Conservation (phyloP, 2,797 vertebrate genomes). For the Pyrocephalus nanus region DNA sequence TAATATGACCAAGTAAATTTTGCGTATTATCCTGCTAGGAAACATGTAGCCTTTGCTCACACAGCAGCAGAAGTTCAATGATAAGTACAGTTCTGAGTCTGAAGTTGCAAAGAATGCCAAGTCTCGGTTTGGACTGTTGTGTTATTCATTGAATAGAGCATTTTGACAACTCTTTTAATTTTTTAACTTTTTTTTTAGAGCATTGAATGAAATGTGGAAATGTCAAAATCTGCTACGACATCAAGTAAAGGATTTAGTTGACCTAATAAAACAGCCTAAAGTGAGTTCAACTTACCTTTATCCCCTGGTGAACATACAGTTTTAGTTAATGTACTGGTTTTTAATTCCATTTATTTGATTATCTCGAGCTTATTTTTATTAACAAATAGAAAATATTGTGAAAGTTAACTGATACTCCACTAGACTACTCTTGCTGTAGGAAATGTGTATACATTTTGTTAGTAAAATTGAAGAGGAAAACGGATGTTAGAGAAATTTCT, state of each 20-base stretch:
- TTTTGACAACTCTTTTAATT: not conserved
- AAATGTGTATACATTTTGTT: not conserved
- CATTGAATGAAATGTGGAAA: constrained; percentile 99
- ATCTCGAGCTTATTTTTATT: not conserved
- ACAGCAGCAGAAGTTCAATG: not conserved
- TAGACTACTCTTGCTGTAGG: not conserved
- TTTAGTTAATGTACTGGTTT: not conserved
- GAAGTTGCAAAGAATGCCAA: not conserved
- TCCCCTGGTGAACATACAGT: not conserved
- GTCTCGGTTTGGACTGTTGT: not conserved
- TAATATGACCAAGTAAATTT: not conserved
- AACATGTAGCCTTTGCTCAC: not conserved
- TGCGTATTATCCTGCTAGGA: not conserved
- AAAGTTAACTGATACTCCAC: not conserved
- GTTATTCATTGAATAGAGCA: not conserved
- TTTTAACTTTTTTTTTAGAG: constrained; percentile 77
- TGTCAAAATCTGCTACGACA: constrained; percentile 95
- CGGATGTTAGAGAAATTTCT: accelerated
- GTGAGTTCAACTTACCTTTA: constrained; percentile 73
- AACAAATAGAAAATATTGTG: not conserved
- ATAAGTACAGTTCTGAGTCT: not conserved
- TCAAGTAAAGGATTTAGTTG: constrained; percentile 94
- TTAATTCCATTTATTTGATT: not conserved
- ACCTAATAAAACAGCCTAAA: constrained; percentile 94
- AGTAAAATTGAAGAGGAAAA: not conserved